These are phyloP conservation scores for Cynoglossus semilaevis DNA, from an alignment of 2,113 vertebrate genomes.

Conservation along the genomic window DNA sequence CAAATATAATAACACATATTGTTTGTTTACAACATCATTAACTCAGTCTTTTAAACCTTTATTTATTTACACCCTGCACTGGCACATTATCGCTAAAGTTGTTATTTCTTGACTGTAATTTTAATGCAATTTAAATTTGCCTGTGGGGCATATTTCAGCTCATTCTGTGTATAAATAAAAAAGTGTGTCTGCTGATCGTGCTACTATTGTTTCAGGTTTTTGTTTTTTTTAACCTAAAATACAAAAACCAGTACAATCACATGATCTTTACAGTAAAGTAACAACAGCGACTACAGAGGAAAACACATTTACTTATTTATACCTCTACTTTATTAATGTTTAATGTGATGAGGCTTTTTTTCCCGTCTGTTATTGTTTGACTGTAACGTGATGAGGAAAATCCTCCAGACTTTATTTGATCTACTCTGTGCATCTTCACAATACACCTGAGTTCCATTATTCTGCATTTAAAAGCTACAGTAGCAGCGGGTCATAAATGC, in stretches of 20 bases:
- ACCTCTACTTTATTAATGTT: constrained; percentile 55
- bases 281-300: constrained; percentile 13
- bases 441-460: constrained; percentile 53
- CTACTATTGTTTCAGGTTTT: too few relatives aligned
- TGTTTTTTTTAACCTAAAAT: too few relatives aligned
- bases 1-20: constrained; percentile 20
- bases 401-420: constrained; percentile 45
- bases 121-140: constrained; percentile 19
- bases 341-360: constrained; percentile 41
- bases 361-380: constrained; percentile 8
- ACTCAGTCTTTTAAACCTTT: constrained; percentile 21
- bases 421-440: constrained; percentile 22
- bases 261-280: neutral
- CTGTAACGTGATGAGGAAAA: constrained; percentile 43
- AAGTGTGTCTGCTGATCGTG: neutral
- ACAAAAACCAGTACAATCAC: too few relatives aligned
- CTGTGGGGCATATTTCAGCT: constrained; percentile 6
- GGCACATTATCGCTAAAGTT: constrained; percentile 9
- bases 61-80: constrained; percentile 17
- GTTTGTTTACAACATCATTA: constrained; percentile 24
- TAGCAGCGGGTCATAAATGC: constrained; percentile 42
- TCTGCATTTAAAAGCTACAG: constrained; percentile 47
- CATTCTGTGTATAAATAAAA: constrained; percentile 4
- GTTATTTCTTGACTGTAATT: constrained; percentile 20
- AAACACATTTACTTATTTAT: constrained; percentile 43